A percentile compares a stretch with the other conserved stretches of the same genome.
These are phyloP conservation scores for Drosophila persimilis DNA, from an alignment of 1,140 invertebrate genomes.

Conservation along the genomic window DNA sequence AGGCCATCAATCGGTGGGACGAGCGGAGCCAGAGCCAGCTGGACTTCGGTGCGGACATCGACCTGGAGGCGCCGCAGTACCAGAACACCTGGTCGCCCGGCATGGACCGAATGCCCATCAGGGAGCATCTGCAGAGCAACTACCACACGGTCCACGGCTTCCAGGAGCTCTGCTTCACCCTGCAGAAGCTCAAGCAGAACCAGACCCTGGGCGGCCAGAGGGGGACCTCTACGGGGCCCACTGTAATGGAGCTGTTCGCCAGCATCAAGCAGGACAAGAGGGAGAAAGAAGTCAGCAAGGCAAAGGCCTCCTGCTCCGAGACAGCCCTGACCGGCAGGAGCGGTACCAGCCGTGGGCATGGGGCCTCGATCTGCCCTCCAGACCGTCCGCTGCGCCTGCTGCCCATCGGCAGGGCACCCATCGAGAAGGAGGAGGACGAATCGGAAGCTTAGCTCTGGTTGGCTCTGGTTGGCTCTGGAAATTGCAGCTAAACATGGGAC, in stretches of 20 bases:
- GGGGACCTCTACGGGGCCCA: slow-evolving; percentile 3
- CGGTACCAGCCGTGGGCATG: too few species aligned
- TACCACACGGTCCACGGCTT: slow-evolving; percentile 70
- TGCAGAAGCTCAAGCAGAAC: slow-evolving; percentile 47
- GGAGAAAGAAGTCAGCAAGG: too few species aligned
- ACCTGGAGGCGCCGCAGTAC: slow-evolving; percentile 28
- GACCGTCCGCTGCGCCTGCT: too few species aligned
- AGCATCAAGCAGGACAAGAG: too few species aligned
- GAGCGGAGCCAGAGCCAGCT: slow-evolving; percentile 21
- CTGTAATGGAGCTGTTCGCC: slow-evolving; percentile 44
- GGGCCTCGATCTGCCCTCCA: too few species aligned
- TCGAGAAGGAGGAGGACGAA: too few species aligned
- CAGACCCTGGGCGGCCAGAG: background rate
- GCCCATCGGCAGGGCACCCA: too few species aligned
- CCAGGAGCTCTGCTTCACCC: slow-evolving; percentile 60
- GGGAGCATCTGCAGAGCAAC: slow-evolving; percentile 5
- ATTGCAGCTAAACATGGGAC: too few species aligned
- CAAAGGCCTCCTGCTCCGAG: too few species aligned
- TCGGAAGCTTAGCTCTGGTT: too few species aligned
- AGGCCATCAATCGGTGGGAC: slow-evolving; percentile 55
- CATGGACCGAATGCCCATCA: background rate
- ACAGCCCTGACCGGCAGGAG: too few species aligned
- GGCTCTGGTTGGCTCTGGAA: too few species aligned
- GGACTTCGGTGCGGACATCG: background rate
- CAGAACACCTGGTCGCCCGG: slow-evolving; percentile 52